phyloP scores from a whole-genome alignment of 2,113 vertebrate genomes.

The Potamarius usumacintae region DNA sequence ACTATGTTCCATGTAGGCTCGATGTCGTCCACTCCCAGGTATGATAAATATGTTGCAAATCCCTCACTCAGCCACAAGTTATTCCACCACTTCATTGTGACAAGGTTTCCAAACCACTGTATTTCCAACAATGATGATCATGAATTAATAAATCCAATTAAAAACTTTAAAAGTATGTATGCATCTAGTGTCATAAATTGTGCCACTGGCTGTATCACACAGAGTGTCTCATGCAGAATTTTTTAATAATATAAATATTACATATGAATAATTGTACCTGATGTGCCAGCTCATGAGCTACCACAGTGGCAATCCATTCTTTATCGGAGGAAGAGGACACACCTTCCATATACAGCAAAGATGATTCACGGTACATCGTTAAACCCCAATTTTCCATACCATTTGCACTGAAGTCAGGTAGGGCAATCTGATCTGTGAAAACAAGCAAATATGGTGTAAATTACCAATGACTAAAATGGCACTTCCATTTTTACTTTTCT shows the following conservation, averaged over 20 bases:
- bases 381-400: conserved; percentile 79
- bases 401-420: conserved; percentile 64
- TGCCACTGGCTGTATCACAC: not conserved
- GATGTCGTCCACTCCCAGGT: conserved; percentile 65
- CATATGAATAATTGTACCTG: conserved; percentile 62
- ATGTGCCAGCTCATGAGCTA: conserved; percentile 75
- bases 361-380: conserved; percentile 67
- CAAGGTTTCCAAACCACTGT: conserved; percentile 96
- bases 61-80: conserved; percentile 93
- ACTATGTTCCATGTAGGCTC: conserved; percentile 77
- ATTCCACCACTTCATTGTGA: conserved; percentile 93
- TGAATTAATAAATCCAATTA: not conserved
- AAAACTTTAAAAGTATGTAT: not conserved
- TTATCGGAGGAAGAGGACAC: conserved; percentile 63
- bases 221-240: not conserved
- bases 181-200: not conserved
- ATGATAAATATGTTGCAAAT: conserved; percentile 84
- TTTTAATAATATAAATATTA: not conserved
- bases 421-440: conserved; percentile 70
- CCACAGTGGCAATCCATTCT: conserved; percentile 54
- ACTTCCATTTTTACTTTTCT: not conserved
- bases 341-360: conserved; percentile 63
- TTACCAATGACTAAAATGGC: not conserved
- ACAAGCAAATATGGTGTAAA: conserved; percentile 20
- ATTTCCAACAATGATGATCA: not conserved